Evolutionary conservation across 37 sponge, comb jelly and placozoan genomes (phyloP).

Genomic region (Petrosia ficiformis): DNA sequence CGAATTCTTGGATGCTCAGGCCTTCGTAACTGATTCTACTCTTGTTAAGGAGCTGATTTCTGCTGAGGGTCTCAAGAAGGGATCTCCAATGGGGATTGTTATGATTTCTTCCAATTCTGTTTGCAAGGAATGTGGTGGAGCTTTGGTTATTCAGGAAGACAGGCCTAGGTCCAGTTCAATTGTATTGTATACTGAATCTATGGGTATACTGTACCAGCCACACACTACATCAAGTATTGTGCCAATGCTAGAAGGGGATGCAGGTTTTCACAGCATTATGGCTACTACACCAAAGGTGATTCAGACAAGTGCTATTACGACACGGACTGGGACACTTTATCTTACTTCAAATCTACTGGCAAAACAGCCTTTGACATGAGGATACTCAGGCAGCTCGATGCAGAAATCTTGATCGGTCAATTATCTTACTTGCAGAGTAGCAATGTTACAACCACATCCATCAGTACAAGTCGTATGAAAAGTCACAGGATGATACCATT

Average conservation of each 20-base stretch:
- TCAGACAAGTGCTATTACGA: slow-evolving; percentile 21
- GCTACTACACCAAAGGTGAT: too few relatives aligned
- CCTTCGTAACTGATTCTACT: too few relatives aligned
- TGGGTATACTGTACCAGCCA: slow-evolving; percentile 16
- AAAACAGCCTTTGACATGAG: slow-evolving; percentile 23
- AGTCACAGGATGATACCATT: too few relatives aligned
- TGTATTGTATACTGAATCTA: slow-evolving; percentile 4
- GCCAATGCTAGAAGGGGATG: slow-evolving; percentile 1
- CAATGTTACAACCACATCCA: too few relatives aligned
- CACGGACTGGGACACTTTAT: slow-evolving; percentile 1
- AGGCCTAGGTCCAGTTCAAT: slow-evolving; percentile 16
- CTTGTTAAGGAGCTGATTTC: too few relatives aligned
- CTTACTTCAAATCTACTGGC: slow-evolving; percentile 13
- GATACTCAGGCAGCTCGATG: slow-evolving; percentile 11
- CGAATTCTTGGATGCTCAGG: too few relatives aligned
- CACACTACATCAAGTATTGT: slow-evolving; percentile 38
- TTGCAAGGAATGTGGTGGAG: not conserved
- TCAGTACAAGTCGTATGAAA: too few relatives aligned
- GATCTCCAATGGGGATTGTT: slow-evolving; percentile 20
- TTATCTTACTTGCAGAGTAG: slow-evolving; percentile 38
- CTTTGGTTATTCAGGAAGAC: slow-evolving; percentile 14
- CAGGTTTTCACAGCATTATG: slow-evolving; percentile 21
- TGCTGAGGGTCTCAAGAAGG: too few relatives aligned
- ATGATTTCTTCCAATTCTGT: not conserved
- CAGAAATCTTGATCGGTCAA: slow-evolving; percentile 35